These are phyloP conservation scores for Spodoptera frugiperda DNA, from an alignment of 1,140 invertebrate genomes.

Conservation along the genomic window DNA sequence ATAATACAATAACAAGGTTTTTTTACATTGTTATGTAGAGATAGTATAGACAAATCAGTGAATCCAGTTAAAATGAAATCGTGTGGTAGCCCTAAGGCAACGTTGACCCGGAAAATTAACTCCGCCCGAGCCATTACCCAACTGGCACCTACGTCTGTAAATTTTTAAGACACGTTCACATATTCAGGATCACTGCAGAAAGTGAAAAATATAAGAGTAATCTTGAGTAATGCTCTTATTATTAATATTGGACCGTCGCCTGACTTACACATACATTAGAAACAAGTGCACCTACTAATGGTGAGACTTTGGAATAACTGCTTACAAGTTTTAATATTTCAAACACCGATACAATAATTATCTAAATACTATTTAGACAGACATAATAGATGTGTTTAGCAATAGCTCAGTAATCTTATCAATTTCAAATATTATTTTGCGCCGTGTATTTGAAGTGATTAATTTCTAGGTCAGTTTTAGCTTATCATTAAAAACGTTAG, in stretches of 20 bases:
- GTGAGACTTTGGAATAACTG: not conserved
- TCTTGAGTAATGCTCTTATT: constrained; percentile 12
- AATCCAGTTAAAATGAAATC: constrained; percentile 24
- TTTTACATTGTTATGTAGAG: not conserved
- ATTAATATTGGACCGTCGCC: not conserved
- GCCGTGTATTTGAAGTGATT: not conserved
- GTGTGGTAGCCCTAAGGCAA: constrained; percentile 62
- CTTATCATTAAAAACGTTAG: not conserved
- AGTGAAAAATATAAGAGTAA: constrained; percentile 29
- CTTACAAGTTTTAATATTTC: not conserved
- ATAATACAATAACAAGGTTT: no score
- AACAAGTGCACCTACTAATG: not conserved
- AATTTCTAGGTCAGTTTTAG: not conserved
- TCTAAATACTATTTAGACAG: constrained; percentile 7
- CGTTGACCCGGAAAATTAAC: constrained; percentile 73
- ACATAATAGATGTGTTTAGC: not conserved
- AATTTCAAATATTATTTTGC: not conserved
- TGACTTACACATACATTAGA: not conserved
- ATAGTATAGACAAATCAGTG: not conserved
- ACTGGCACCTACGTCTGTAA: constrained; percentile 48
- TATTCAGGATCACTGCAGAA: constrained; percentile 34
- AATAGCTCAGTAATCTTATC: not conserved
- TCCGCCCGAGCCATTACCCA: constrained; percentile 61
- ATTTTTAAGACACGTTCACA: constrained; percentile 49
- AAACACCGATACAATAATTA: not conserved